phyloP scores from a whole-genome alignment of 2,113 vertebrate species.

The Scolopax mira region DNA sequence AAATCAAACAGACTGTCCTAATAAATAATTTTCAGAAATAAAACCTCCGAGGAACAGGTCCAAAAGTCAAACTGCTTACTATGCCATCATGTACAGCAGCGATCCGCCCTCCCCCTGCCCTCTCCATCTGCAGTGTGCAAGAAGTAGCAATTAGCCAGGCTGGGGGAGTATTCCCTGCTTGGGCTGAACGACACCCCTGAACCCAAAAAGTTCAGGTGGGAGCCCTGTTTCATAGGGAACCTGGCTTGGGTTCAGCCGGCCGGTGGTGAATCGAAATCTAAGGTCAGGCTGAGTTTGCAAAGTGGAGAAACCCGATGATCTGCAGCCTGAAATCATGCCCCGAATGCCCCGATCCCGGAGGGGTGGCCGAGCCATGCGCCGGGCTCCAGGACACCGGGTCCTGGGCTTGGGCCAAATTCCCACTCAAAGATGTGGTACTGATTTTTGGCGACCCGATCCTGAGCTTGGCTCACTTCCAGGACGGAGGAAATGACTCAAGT shows the following conservation, averaged over 20 bases:
- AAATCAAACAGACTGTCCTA: neutral
- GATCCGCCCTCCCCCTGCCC: neutral
- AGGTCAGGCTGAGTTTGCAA: neutral
- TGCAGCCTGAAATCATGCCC: neutral
- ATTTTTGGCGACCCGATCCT: constrained; percentile 44
- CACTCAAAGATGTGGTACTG: neutral
- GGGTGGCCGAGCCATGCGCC: fast-evolving
- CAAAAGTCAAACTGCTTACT: neutral
- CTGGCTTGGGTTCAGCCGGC: neutral
- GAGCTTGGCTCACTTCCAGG: constrained; percentile 23
- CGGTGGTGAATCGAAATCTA: neutral
- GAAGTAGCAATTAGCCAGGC: neutral
- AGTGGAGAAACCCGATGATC: neutral
- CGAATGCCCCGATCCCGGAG: fast-evolving
- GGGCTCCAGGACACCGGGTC: neutral
- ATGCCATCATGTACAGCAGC: neutral
- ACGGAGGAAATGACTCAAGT: constrained; percentile 48
- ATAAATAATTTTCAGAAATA: neutral
- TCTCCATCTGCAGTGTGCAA: neutral
- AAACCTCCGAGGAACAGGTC: constrained; percentile 2
- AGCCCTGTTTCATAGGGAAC: neutral
- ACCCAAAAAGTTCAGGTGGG: neutral
- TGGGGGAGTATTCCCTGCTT: neutral
- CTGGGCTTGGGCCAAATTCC: neutral
- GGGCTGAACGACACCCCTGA: neutral